Percentiles rank a stretch among this genome's conserved stretches.
These are phyloP conservation scores for Hystrix brachyura DNA, from an alignment of 2,113 vertebrate genomes.

Conservation along the genomic window DNA sequence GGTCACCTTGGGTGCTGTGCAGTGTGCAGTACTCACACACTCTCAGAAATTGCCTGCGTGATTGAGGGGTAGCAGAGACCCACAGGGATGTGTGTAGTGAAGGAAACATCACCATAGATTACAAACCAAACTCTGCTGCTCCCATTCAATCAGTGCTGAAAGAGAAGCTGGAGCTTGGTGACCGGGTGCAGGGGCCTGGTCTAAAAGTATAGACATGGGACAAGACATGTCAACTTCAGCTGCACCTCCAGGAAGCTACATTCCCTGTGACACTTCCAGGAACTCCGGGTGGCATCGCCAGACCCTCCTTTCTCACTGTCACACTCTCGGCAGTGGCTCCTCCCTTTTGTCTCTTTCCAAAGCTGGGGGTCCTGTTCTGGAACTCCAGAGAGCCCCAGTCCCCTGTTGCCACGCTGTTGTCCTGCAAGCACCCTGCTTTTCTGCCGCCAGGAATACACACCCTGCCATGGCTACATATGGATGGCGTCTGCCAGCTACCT, in stretches of 20 bases:
- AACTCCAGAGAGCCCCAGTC: background rate
- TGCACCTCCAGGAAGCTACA: background rate
- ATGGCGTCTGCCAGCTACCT: background rate
- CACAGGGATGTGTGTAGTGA: too few species aligned
- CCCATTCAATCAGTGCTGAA: background rate
- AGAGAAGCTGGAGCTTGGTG: background rate
- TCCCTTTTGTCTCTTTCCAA: background rate
- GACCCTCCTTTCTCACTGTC: background rate
- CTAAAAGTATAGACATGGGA: background rate
- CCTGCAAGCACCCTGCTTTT: background rate
- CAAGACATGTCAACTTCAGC: background rate
- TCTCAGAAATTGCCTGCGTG: background rate
- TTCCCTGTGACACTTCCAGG: background rate
- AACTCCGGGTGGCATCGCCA: background rate
- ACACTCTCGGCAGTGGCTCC: background rate
- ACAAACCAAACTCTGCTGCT: background rate
- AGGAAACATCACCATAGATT: background rate
- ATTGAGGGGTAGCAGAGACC: background rate
- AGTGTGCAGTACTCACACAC: accelerated
- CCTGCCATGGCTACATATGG: background rate
- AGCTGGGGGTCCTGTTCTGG: background rate
- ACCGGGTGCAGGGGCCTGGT: background rate
- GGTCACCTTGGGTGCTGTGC: background rate
- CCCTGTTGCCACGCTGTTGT: too few species aligned
- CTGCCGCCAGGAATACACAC: background rate